These are phyloP conservation scores for Paracyclopina nana DNA, from an alignment of 1,140 invertebrate genomes.

Conservation along the genomic window DNA sequence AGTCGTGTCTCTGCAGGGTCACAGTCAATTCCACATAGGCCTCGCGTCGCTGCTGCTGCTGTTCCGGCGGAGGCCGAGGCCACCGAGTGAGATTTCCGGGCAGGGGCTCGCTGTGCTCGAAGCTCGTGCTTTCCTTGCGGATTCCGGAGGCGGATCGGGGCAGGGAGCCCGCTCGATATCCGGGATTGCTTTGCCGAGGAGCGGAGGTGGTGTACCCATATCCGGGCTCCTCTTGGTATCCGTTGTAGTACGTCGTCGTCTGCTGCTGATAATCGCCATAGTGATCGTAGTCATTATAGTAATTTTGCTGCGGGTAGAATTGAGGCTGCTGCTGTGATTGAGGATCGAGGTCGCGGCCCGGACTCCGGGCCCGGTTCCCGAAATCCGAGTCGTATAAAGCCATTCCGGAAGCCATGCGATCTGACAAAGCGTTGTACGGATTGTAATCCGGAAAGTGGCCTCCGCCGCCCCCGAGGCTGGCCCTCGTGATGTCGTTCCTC, in stretches of 20 bases:
- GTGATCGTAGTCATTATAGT: constrained; percentile 18
- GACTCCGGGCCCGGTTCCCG: constrained; percentile 17
- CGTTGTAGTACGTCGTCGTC: constrained; percentile 17
- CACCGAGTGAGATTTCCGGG: constrained; percentile 33
- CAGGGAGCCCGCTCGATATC: not conserved
- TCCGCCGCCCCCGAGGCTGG: constrained; percentile 19
- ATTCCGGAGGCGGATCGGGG: constrained; percentile 8
- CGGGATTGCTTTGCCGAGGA: not conserved
- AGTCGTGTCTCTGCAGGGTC: constrained; percentile 53
- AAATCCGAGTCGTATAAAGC: not conserved
- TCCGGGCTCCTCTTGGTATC: constrained; percentile 21
- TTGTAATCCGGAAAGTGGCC: constrained; percentile 13
- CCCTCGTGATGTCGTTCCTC: constrained; percentile 17
- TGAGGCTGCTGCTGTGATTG: constrained; percentile 18
- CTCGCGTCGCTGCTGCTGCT: constrained; percentile 11
- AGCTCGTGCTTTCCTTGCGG: constrained; percentile 42
- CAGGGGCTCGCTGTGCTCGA: constrained; percentile 40
- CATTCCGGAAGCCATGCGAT: constrained; percentile 2
- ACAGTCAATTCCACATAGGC: constrained; percentile 53
- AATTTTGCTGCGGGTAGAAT: constrained; percentile 1
- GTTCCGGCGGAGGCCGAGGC: constrained; percentile 17
- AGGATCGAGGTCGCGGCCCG: constrained; percentile 15
- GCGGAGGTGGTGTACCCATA: constrained; percentile 23
- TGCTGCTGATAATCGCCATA: constrained; percentile 18
- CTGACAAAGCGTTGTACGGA: constrained; percentile 2